These are phyloP conservation scores for Poecile montanus DNA, from an alignment of 2,797 vertebrate species.

Conservation along the genomic window DNA sequence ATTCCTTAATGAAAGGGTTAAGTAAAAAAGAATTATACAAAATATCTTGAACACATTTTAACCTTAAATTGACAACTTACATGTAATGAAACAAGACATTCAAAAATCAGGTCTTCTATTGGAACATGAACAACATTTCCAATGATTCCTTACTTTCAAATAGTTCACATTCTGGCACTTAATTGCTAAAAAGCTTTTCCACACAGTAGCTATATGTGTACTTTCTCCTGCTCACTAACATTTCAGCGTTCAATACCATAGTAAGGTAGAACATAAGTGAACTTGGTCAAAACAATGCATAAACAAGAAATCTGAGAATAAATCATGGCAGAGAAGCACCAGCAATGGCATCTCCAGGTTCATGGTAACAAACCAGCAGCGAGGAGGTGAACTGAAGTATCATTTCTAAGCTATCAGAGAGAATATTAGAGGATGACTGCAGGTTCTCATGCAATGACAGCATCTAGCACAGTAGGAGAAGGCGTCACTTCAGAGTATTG, in stretches of 20 bases:
- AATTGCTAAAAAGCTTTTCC: not conserved
- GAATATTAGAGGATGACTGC: not conserved
- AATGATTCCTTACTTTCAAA: not conserved
- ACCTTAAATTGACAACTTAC: not conserved
- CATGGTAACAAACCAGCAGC: not conserved
- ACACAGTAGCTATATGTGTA: not conserved
- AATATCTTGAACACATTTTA: not conserved
- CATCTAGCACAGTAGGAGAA: not conserved
- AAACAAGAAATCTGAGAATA: not conserved
- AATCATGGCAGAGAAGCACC: not conserved
- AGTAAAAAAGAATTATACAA: not conserved
- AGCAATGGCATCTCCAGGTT: not conserved
- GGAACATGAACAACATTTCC: not conserved
- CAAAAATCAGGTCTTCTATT: not conserved
- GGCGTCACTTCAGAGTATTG: not conserved
- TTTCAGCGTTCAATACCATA: not conserved
- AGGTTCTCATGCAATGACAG: not conserved
- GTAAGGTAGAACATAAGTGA: not conserved
- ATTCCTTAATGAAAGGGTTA: not conserved
- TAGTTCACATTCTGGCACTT: not conserved
- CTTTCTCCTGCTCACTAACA: not conserved
- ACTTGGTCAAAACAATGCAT: not conserved
- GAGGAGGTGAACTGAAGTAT: not conserved
- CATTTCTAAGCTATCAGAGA: not conserved
- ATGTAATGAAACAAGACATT: not conserved